phyloP scores from a whole-genome alignment of 2,113 vertebrate genomes.

The Daphoenositta chrysoptera region DNA sequence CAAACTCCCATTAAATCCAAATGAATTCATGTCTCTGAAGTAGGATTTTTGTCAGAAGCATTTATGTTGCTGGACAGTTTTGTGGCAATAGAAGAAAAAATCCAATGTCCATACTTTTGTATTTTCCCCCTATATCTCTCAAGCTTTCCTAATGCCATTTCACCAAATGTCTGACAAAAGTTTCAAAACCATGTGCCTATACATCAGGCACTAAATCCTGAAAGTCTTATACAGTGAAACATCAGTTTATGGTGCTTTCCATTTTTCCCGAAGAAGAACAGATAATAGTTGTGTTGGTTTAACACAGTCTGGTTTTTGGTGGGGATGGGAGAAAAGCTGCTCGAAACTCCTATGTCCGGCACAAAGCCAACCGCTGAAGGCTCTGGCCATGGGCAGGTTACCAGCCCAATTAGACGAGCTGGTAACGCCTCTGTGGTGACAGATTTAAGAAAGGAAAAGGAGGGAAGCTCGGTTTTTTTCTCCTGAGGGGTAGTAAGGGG shows the following conservation, averaged over 20 bases:
- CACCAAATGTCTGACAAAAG: not conserved
- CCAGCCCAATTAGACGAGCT: not conserved
- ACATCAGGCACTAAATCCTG: not conserved
- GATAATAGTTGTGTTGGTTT: not conserved
- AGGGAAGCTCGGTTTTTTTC: not conserved
- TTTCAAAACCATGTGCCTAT: not conserved
- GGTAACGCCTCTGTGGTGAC: not conserved
- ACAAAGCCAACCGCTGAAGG: not conserved
- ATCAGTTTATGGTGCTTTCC: not conserved
- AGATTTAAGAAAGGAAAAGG: not conserved
- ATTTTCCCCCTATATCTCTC: not conserved
- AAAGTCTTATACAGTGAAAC: fast-evolving
- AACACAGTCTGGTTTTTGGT: not conserved
- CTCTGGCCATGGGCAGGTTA: not conserved
- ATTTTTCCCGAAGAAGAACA: not conserved
- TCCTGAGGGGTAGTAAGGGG: not conserved
- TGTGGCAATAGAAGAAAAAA: not conserved
- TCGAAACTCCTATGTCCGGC: not conserved
- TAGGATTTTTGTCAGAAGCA: not conserved
- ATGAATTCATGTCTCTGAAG: not conserved
- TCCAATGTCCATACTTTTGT: not conserved
- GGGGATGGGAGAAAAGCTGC: not conserved
- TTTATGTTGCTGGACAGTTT: not conserved
- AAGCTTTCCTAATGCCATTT: not conserved
- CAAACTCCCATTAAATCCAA: not conserved